Evolutionary conservation across 2,797 vertebrate species (phyloP).

Genomic region (Gephyroberyx darwinii): DNA sequence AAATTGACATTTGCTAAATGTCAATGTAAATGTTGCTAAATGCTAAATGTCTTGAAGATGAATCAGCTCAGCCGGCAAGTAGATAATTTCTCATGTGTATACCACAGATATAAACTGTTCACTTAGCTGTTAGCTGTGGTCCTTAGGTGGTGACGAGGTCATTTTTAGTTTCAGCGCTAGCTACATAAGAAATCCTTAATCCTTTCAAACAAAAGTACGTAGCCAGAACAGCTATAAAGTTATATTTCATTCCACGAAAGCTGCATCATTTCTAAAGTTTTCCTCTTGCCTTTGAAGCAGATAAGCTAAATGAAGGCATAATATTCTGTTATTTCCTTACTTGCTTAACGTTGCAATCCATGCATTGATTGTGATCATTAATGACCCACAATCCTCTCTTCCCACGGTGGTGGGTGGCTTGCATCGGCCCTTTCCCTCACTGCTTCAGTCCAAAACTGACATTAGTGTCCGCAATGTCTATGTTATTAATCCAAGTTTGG

Average conservation of each 20-base stretch:
- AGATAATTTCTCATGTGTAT: not conserved
- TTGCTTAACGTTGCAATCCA: constrained; percentile 23
- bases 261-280: not conserved
- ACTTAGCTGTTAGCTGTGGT: no score
- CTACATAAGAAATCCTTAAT: no score
- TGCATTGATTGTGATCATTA: not conserved
- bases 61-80: not conserved
- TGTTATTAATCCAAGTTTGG: not conserved
- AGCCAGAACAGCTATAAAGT: no score
- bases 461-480: not conserved
- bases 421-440: not conserved
- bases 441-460: not conserved
- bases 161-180: no score
- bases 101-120: not conserved
- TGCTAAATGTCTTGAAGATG: not conserved
- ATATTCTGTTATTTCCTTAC: not conserved
- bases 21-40: no score
- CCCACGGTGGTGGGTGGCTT: not conserved
- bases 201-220: no score
- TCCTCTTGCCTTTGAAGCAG: not conserved
- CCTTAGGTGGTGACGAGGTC: no score
- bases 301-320: not conserved
- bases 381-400: not conserved
- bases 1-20: not conserved
- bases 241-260: no score